Evolutionary conservation across 2,888 invertebrate genomes (phyloP).

Genomic region (Napeogenes inachia): DNA sequence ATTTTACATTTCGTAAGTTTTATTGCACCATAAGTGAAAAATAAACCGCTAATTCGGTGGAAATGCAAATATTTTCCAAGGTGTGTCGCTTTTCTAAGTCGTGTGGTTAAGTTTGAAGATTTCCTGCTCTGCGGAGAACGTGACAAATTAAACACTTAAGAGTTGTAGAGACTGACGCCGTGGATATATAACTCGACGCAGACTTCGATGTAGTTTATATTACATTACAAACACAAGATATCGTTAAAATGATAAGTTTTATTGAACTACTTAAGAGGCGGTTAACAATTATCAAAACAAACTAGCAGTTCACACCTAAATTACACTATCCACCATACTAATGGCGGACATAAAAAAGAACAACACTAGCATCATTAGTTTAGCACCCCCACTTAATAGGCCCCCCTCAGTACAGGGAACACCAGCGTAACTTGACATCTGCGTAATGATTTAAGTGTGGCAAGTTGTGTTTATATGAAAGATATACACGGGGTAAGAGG

Average conservation of each 20-base stretch:
- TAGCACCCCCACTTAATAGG: constrained; percentile 73
- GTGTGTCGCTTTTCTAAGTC: too few species aligned
- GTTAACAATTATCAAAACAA: constrained; percentile 1
- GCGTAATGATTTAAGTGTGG: constrained; percentile 29
- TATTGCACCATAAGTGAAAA: too few species aligned
- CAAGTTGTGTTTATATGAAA: constrained; percentile 15
- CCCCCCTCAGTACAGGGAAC: constrained; percentile 49
- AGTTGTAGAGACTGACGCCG: too few species aligned
- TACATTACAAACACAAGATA: not conserved
- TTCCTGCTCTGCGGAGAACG: too few species aligned
- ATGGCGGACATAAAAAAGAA: constrained; percentile 70
- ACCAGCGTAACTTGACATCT: constrained; percentile 47
- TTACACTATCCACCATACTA: constrained; percentile 64
- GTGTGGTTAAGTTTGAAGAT: too few species aligned
- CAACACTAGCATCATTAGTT: constrained; percentile 70
- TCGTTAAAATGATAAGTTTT: not conserved
- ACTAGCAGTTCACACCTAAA: constrained; percentile 54
- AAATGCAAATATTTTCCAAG: too few species aligned
- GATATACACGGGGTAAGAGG: constrained; percentile 20
- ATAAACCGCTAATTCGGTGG: too few species aligned
- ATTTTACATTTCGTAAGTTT: too few species aligned
- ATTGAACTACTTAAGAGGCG: not conserved
- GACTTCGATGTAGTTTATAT: too few species aligned
- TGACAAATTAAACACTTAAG: too few species aligned
- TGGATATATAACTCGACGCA: too few species aligned